Evolutionary conservation across 2,113 vertebrate species (phyloP).

Genomic region (Eublepharis macularius): DNA sequence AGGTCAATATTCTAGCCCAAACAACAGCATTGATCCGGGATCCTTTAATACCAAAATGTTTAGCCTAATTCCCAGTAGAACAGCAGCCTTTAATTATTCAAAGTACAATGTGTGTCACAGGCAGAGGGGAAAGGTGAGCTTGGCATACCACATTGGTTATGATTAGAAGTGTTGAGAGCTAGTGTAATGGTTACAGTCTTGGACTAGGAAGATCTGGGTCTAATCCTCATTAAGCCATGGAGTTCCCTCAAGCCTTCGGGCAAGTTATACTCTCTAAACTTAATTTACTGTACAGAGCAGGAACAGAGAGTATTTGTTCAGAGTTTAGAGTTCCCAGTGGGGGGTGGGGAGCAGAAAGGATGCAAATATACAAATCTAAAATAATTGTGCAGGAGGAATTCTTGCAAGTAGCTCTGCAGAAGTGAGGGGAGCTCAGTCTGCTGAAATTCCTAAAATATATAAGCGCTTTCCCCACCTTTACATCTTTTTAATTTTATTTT

Average conservation of each 20-base stretch:
- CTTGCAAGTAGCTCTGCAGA: not conserved
- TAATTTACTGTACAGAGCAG: too few species aligned
- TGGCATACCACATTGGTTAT: not conserved
- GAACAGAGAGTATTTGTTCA: too few species aligned
- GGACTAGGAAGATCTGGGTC: too few species aligned
- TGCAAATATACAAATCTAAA: too few species aligned
- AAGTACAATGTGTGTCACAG: not conserved
- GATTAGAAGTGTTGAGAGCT: not conserved
- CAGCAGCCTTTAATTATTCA: not conserved
- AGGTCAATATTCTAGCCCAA: not conserved
- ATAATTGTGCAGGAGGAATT: not conserved
- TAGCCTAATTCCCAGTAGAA: not conserved
- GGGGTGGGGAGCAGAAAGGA: too few species aligned
- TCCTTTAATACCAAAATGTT: not conserved
- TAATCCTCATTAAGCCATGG: too few species aligned
- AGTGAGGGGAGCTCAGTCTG: too few species aligned
- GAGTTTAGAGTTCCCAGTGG: too few species aligned
- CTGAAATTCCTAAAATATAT: not conserved
- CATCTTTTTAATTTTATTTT: too few species aligned
- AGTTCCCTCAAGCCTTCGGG: too few species aligned
- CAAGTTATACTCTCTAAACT: too few species aligned
- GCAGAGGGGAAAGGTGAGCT: not conserved
- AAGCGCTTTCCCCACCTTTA: not conserved
- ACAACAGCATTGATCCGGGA: not conserved
- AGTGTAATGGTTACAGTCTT: too few species aligned